Conservation (phyloP, 1,140 invertebrate species). For the Ruditapes philippinarum region DNA sequence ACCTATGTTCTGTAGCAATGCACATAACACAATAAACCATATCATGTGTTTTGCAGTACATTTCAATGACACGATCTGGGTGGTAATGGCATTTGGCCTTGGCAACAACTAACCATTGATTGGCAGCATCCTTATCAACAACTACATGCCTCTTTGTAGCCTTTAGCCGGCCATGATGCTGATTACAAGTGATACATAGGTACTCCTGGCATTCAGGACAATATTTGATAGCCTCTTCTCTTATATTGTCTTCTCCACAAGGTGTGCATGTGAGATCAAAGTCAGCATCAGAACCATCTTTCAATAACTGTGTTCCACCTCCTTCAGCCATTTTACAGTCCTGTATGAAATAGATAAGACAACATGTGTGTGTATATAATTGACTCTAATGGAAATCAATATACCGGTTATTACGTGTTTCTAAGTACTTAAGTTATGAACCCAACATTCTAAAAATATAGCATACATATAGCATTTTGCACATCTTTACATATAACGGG, state of each 20-base stretch:
- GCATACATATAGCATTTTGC: no score
- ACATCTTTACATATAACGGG: no score
- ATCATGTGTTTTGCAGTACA: slow-evolving; percentile 11
- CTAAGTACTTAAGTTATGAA: no score
- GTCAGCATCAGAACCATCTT: not conserved
- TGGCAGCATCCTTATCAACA: no score
- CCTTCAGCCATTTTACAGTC: slow-evolving; percentile 3
- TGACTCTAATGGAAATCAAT: no score
- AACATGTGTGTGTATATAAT: no score
- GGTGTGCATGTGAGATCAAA: not conserved
- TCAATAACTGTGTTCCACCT: not conserved
- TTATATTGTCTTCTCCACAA: not conserved
- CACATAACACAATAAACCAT: slow-evolving; percentile 27
- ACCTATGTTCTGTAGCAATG: slow-evolving; percentile 19
- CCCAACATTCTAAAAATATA: no score
- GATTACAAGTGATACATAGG: not conserved
- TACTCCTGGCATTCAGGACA: slow-evolving; percentile 11
- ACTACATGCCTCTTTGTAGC: not conserved
- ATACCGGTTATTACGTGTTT: no score
- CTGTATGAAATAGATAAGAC: no score
- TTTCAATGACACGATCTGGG: slow-evolving; percentile 3
- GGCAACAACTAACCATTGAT: not conserved
- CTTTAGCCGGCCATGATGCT: not conserved
- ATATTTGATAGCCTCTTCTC: not conserved
- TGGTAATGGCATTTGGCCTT: not conserved